phyloP scores from a whole-genome alignment of 2,888 invertebrate genomes.

The Limnephilus rhombicus region DNA sequence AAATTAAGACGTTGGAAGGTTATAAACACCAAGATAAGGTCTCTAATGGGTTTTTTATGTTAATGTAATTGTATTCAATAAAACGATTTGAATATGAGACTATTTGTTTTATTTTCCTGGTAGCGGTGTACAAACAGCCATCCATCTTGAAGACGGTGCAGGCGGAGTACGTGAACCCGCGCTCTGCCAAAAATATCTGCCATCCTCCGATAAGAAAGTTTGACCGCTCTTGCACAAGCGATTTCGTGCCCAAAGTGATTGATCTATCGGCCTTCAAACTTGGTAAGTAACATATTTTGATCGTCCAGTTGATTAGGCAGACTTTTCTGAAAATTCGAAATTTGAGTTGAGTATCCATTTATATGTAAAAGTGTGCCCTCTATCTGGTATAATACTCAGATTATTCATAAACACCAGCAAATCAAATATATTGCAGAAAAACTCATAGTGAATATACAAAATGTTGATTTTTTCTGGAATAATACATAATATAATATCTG shows the following conservation, averaged over 20 bases:
- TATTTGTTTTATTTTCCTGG: not conserved
- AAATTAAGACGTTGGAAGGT: too few relatives aligned
- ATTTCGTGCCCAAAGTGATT: constrained; percentile 45
- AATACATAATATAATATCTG: too few relatives aligned
- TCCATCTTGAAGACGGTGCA: not conserved
- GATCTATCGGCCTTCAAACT: constrained; percentile 24
- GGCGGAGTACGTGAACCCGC: constrained; percentile 16
- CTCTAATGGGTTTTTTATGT: not conserved
- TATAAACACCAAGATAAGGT: not conserved
- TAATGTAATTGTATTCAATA: not conserved
- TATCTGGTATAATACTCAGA: too few relatives aligned
- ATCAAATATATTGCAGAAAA: too few relatives aligned
- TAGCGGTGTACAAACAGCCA: constrained; percentile 29
- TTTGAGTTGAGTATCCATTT: too few relatives aligned
- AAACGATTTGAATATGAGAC: not conserved
- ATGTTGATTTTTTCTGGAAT: too few relatives aligned
- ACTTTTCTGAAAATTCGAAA: too few relatives aligned
- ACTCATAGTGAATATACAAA: too few relatives aligned
- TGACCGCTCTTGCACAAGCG: constrained; percentile 37
- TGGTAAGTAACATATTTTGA: not conserved
- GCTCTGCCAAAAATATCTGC: constrained; percentile 36
- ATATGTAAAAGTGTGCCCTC: too few relatives aligned
- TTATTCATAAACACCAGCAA: too few relatives aligned
- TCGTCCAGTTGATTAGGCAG: too few relatives aligned
- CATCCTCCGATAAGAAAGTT: constrained; percentile 48